Percentiles rank a stretch among this genome's conserved stretches.
Evolutionary conservation across 2,888 invertebrate species (phyloP).

Genomic region (Habrosyne pyritoides): DNA sequence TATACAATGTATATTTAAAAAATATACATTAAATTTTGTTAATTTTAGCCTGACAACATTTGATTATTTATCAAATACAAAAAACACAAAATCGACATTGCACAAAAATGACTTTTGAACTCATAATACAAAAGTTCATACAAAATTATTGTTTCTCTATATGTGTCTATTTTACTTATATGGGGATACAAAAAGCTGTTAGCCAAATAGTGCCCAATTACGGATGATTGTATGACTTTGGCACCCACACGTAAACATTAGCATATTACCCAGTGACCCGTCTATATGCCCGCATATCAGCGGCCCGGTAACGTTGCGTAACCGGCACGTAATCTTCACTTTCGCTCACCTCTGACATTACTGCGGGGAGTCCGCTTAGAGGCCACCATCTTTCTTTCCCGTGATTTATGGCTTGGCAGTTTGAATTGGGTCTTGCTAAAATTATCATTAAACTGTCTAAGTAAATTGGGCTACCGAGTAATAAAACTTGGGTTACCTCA

Average conservation of each 20-base stretch:
- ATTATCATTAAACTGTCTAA: constrained; percentile 1
- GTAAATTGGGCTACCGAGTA: background rate
- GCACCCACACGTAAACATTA: constrained; percentile 2
- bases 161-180: background rate
- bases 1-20: no score
- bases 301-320: constrained; percentile 32
- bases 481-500: background rate
- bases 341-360: constrained; percentile 47
- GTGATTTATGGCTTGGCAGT: background rate
- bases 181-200: background rate
- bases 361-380: constrained; percentile 28
- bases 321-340: constrained; percentile 43
- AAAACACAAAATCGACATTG: background rate
- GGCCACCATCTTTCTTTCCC: constrained; percentile 19
- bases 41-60: background rate
- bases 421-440: background rate
- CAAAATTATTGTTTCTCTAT: background rate
- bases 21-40: no score
- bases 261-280: constrained; percentile 8
- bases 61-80: background rate
- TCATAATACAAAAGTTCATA: background rate
- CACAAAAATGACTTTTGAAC: background rate
- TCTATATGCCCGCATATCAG: constrained; percentile 20
- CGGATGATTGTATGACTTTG: background rate
- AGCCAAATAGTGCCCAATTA: constrained; percentile 3